Conservation (phyloP, 2,797 vertebrate species). For the Xenops minutus region DNA sequence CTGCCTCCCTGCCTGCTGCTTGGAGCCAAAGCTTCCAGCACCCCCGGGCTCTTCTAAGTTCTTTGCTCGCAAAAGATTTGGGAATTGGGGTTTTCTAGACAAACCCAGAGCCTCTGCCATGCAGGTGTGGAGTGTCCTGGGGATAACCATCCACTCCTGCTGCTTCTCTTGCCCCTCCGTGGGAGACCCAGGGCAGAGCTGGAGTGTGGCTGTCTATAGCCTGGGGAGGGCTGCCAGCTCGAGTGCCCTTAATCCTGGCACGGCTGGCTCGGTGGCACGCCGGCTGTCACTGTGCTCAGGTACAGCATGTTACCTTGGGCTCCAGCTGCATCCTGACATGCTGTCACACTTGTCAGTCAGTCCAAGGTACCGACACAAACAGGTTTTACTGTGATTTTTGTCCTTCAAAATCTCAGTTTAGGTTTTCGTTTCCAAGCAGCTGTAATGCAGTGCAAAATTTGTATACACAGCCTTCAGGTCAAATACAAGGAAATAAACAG, state of each 20-base stretch:
- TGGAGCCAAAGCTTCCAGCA: neutral
- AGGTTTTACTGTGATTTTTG: neutral
- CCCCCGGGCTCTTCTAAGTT: accelerated
- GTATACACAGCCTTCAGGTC: neutral
- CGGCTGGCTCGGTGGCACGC: accelerated
- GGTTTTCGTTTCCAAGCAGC: neutral
- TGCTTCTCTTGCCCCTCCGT: neutral
- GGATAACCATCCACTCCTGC: neutral
- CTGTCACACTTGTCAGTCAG: neutral
- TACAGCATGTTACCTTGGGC: accelerated
- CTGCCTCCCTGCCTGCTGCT: neutral
- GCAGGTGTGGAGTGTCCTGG: neutral
- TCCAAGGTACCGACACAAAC: neutral
- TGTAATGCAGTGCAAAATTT: neutral
- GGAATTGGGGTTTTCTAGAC: neutral
- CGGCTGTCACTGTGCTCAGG: neutral
- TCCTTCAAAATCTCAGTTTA: neutral
- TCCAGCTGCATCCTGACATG: neutral
- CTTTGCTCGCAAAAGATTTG: neutral
- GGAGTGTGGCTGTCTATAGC: neutral
- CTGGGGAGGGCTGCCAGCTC: neutral
- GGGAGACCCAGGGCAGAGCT: accelerated
- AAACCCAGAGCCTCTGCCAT: neutral
- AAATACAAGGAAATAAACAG: neutral
- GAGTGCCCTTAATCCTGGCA: neutral